Evolutionary conservation across 2,888 invertebrate genomes (phyloP), one percentile per base, ranked within the genome.

Genomic region (Nemoura dubitans): DNA sequence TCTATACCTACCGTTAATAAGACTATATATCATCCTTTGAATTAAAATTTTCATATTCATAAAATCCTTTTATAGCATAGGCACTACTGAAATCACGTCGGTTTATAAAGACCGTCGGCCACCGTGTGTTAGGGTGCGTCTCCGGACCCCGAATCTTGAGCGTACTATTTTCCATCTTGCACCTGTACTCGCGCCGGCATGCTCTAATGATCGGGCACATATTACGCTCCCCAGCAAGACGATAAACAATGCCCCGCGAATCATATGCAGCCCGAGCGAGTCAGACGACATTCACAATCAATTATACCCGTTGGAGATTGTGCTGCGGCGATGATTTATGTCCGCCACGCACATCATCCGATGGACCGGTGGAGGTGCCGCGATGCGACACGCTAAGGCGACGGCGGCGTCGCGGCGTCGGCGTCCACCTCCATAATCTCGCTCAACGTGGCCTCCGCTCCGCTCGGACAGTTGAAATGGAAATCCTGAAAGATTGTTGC

Each of bases 201-300:
- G 81, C 29, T 5, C 81, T 81, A 81, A 81, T 30, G 81, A 81
- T 81, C 81, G 81, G 30, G 30, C 29, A 7, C 29, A 14, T 3
- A 59, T 59, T 10, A 59, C 21, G 59, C 3, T 59, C 59, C 1
- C 59, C 2, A 21, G 59, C 59, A 21, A 10, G 59, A 59, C 28
- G 16, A 81, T 81, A 81, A 81, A 81, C 81, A 81, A n/a, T n/a
- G n/a, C 28, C 27, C 28, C 3, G 81, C 28, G 81, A 81, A 81
- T 81, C 81, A 81, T 21, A 28, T 28, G 3, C 30, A 30, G 30
- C 26, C 29, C 81, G 25, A 29, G 28, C n/a, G 29, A 81, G 10
- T 28, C 81, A 14, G 78, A 2, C 16, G 81, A 81, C 81, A 30
- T 16, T 30, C n/a, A 29, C 30, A 81, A 81, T 81, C 81, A 81